Percentiles rank a stretch among this genome's conserved stretches.
Evolutionary conservation across 1,140 invertebrate species (phyloP).

Genomic region (Bombus balteatus): DNA sequence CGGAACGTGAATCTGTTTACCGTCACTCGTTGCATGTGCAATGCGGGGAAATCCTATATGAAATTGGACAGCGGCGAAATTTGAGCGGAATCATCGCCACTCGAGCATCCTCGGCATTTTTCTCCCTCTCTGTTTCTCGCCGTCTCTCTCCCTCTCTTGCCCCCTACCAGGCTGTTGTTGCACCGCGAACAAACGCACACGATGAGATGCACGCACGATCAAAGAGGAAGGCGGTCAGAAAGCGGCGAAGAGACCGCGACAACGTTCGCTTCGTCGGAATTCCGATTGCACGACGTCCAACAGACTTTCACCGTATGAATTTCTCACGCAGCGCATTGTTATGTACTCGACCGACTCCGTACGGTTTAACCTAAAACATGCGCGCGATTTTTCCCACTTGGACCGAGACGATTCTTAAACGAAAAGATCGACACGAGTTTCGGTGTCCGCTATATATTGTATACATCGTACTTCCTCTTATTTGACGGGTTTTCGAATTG

Average conservation of each 20-base stretch:
- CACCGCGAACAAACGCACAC: background rate
- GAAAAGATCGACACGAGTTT: background rate
- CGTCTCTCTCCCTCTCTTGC: background rate
- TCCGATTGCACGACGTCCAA: slow-evolving; percentile 14
- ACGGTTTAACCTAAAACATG: slow-evolving; percentile 66
- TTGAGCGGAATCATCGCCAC: slow-evolving; percentile 21
- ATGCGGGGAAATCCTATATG: slow-evolving; percentile 4
- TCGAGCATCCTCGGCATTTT: slow-evolving; percentile 10
- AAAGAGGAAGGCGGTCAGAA: slow-evolving; percentile 1
- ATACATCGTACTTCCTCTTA: background rate
- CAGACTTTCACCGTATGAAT: slow-evolving; percentile 73
- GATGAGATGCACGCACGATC: background rate
- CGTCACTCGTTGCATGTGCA: background rate
- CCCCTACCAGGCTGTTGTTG: background rate
- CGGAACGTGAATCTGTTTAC: slow-evolving; percentile 9
- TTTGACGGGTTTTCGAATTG: background rate
- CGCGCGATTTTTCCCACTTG: background rate
- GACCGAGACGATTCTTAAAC: background rate
- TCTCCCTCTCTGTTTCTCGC: background rate
- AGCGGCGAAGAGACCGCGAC: background rate
- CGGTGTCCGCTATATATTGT: background rate
- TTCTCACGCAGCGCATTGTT: slow-evolving; percentile 64
- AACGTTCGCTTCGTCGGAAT: slow-evolving; percentile 30
- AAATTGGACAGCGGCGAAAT: slow-evolving; percentile 19
- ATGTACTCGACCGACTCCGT: background rate